A percentile compares a stretch with the other conserved stretches of the same genome.
phyloP scores from a whole-genome alignment of 2,888 invertebrate species.

The Noctuana brunneofusca region DNA sequence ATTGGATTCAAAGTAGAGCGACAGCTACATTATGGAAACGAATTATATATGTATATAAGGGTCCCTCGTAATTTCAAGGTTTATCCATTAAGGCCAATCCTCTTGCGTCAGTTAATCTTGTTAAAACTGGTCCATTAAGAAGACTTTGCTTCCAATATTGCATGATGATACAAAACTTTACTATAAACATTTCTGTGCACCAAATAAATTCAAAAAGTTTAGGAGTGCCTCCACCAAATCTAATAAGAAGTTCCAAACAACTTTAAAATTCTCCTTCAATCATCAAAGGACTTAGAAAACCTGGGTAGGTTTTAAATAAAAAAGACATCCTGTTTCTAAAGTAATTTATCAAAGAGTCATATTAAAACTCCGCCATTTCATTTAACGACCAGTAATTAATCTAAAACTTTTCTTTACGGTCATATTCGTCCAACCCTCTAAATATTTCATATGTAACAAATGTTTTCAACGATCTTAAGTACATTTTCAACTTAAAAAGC shows the following conservation, averaged over 20 bases:
- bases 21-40: no score
- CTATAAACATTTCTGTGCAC: constrained; percentile 8
- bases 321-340: constrained; percentile 1
- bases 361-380: background rate
- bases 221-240: constrained; percentile 9
- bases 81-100: no score
- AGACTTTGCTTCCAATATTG: background rate
- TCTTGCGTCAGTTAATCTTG: background rate
- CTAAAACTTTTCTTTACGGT: background rate
- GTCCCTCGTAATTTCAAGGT: background rate
- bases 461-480: constrained; percentile 25
- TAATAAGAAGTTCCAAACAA: constrained; percentile 18
- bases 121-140: background rate
- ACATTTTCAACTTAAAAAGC: constrained; percentile 24
- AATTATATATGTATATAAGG: no score
- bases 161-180: background rate
- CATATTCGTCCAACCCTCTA: background rate
- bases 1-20: no score
- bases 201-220: constrained; percentile 20
- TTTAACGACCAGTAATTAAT: background rate
- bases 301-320: constrained; percentile 1
- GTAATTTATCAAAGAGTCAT: background rate
- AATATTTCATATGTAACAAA: constrained; percentile 19
- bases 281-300: constrained; percentile 18
- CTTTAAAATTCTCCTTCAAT: constrained; percentile 19